phyloP scores from a whole-genome alignment of 2,113 vertebrate genomes.

The Leuciscus idus region DNA sequence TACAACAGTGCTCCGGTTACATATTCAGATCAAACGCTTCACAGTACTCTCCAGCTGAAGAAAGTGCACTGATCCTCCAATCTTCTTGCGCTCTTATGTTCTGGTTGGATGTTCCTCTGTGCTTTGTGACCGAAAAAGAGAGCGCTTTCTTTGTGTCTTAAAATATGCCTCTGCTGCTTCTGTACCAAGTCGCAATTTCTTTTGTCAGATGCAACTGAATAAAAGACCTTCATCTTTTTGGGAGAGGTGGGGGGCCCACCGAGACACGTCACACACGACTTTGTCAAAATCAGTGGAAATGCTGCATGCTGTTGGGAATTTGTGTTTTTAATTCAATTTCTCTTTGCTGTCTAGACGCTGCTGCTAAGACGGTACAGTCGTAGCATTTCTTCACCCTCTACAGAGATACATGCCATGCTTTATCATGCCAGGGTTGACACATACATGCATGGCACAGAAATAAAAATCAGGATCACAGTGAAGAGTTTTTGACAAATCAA shows the following conservation, averaged over 20 bases:
- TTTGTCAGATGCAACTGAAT: conserved; percentile 57
- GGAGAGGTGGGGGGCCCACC: conserved; percentile 39
- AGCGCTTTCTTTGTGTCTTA: conserved; percentile 52
- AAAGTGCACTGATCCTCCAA: conserved; percentile 30
- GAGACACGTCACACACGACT: conserved; percentile 47
- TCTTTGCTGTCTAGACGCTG: conserved; percentile 53
- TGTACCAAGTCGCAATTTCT: conserved; percentile 53
- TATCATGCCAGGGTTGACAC: conserved; percentile 24
- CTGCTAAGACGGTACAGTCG: conserved; percentile 42
- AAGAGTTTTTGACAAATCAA: background rate
- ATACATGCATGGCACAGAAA: background rate
- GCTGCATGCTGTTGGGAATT: conserved; percentile 53
- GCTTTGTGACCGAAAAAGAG: conserved; percentile 47
- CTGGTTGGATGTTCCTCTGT: conserved; percentile 48
- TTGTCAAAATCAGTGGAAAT: conserved; percentile 55
- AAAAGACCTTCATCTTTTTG: conserved; percentile 60
- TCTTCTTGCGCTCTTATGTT: conserved; percentile 46
- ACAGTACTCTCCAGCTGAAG: conserved; percentile 37
- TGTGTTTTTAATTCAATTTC: conserved; percentile 59
- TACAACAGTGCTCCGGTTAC: conserved; percentile 37
- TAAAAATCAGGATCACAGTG: background rate
- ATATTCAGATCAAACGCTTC: conserved; percentile 51
- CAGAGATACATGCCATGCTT: conserved; percentile 42
- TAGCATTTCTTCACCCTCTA: conserved; percentile 24
- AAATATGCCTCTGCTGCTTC: conserved; percentile 58